Base-by-base conservation (phyloP, 2,797 vertebrate genomes). In the Etheostoma nigrum region DNA sequence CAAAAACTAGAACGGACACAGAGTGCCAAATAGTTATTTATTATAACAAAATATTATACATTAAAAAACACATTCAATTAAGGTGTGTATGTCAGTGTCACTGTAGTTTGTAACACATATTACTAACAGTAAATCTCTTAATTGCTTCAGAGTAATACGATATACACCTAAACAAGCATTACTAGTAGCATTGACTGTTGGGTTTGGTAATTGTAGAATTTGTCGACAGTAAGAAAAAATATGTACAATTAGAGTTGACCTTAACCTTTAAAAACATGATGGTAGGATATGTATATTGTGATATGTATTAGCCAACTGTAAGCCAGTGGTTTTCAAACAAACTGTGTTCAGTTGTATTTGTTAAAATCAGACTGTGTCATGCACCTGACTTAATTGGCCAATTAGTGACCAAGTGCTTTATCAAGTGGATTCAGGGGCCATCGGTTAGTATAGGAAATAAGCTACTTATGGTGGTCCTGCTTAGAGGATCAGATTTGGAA, bases 401-500 rank as follows among this genome's bases (percentile, higher is more conserved):
- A 63, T 80, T 74, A 51, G 58, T 52, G 76, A 66, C 57, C 73
- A 47, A 71, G 67, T 68, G 58, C 73, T 74, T 89, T 86, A 89
- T 86, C 84, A 57, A 53, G 52, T 67, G 66, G 64, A 79, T 59
- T 60, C 65, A 23, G 83, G 47, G 69, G 47, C 71, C 59, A 58
- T 78, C 63, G 74, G 71, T 64, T 79, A 58, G 71, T 58, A 7
- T 40, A 33, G 72, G 48, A 86, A 86, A 82, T 89, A 90, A 94
- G 85, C 88, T 83, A 60, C 86, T 91, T 84, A 88, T 64, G 77
- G 63, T 48, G 60, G 79, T 74, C 83, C 67, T 68, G 72, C 71
- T 69, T 14, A 10, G 36, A 76, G 70, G 42, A 70, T 83, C 59
- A 67, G 72, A 87, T 85, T 85, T 75, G 69, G 67, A 83, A 66